Percentiles rank a stretch among this genome's conserved stretches.
These are phyloP conservation scores for Anolis sagrei DNA, from an alignment of 2,113 vertebrate species.

Conservation along the genomic window DNA sequence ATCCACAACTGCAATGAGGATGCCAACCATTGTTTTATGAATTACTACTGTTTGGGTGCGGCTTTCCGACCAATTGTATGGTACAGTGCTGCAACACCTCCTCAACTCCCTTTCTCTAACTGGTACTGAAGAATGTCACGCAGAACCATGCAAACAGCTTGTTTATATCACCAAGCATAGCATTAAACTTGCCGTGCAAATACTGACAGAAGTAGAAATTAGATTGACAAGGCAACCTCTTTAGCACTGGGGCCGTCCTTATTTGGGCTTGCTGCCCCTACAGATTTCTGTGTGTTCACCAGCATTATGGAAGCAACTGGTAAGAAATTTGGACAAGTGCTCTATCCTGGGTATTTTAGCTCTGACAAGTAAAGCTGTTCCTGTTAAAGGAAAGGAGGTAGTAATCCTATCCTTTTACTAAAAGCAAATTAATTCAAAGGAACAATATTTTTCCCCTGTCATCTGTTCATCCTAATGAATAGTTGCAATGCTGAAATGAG, in stretches of 20 bases:
- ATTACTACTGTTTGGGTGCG: background rate
- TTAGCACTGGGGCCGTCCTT: background rate
- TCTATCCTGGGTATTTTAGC: background rate
- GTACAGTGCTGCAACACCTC: background rate
- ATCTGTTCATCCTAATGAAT: background rate
- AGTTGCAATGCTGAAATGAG: background rate
- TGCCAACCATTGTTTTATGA: background rate
- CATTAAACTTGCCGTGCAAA: background rate
- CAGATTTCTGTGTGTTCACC: background rate
- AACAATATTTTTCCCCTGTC: background rate
- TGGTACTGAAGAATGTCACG: background rate
- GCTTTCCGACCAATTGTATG: background rate
- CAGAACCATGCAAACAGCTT: background rate
- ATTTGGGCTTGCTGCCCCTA: background rate
- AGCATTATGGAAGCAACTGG: background rate
- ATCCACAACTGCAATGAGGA: too few species aligned
- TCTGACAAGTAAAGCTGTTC: background rate
- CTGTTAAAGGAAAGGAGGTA: constrained; percentile 3
- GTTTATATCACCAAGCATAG: background rate
- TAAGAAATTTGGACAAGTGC: too few species aligned
- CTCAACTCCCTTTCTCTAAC: background rate
- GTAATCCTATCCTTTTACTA: background rate
- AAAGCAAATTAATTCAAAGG: background rate
- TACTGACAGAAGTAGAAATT: background rate
- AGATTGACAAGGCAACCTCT: background rate